Conservation (phyloP, 2,113 vertebrate species). For the Paratilapia polleni region DNA sequence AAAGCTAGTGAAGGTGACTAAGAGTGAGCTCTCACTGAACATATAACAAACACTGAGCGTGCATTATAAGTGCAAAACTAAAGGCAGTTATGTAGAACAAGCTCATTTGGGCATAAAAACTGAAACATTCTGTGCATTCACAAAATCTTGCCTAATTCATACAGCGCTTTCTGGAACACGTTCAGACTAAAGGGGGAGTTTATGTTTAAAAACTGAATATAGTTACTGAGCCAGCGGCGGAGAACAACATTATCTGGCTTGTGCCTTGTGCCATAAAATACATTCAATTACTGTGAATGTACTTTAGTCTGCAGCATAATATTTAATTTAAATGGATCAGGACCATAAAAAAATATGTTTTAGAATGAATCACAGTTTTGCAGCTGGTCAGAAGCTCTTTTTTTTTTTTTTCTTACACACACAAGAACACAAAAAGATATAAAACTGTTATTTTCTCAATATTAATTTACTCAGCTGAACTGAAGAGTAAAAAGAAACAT, state of each 20-base stretch:
- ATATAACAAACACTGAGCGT: neutral
- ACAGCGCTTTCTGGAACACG: slow-evolving; percentile 10
- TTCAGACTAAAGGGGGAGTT: slow-evolving; percentile 26
- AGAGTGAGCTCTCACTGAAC: slow-evolving; percentile 7
- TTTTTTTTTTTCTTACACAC: neutral
- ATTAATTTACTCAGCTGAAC: neutral
- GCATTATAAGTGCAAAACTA: slow-evolving; percentile 39
- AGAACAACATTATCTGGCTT: slow-evolving; percentile 44
- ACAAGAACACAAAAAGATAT: neutral
- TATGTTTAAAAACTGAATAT: slow-evolving; percentile 36
- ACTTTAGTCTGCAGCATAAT: neutral
- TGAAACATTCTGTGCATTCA: slow-evolving; percentile 23
- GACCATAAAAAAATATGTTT: neutral
- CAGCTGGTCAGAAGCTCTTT: neutral
- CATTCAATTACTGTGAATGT: slow-evolving; percentile 40
- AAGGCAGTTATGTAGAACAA: slow-evolving; percentile 56
- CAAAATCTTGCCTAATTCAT: slow-evolving; percentile 24
- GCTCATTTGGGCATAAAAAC: slow-evolving; percentile 44
- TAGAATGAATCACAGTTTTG: slow-evolving; percentile 11
- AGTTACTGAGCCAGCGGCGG: slow-evolving; percentile 20
- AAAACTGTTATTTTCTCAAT: neutral
- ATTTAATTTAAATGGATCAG: slow-evolving; percentile 29
- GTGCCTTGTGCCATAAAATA: slow-evolving; percentile 19
- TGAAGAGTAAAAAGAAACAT: neutral
- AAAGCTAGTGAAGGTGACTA: slow-evolving; percentile 41